Conservation (phyloP, 2,113 vertebrate genomes). For the Pan paniscus region DNA sequence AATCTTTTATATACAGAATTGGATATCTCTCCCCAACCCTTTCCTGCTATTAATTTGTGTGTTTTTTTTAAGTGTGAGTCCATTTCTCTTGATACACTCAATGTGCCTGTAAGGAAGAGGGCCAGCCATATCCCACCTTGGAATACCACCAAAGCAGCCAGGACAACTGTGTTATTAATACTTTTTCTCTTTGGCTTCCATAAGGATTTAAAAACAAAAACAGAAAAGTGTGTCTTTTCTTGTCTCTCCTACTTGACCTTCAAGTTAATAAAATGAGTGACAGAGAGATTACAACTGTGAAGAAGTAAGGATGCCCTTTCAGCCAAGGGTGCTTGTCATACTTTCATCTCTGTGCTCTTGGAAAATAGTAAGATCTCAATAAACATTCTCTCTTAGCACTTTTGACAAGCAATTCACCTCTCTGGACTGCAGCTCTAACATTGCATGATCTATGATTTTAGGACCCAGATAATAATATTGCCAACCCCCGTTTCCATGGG, state of each 20-base stretch:
- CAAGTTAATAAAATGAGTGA: not conserved
- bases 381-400: not conserved
- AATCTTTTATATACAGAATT: not conserved
- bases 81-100: not conserved
- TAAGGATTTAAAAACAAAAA: not conserved
- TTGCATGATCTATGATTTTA: not conserved
- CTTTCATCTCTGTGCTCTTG: not conserved
- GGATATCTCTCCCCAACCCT: not conserved
- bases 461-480: not conserved
- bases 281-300: not conserved
- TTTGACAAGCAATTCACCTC: not conserved
- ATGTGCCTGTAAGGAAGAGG: not conserved
- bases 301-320: not conserved
- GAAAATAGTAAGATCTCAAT: not conserved
- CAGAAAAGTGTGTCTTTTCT: not conserved
- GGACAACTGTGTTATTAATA: not conserved
- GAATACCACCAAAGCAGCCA: not conserved
- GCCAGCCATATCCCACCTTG: not conserved
- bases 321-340: no score
- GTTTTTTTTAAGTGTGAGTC: not conserved
- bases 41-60: not conserved
- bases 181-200: not conserved
- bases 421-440: not conserved
- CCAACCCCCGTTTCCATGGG: not conserved
- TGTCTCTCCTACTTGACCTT: not conserved